Evolutionary conservation across 2,113 vertebrate genomes (phyloP).

Genomic region (Bubalus kerabau): DNA sequence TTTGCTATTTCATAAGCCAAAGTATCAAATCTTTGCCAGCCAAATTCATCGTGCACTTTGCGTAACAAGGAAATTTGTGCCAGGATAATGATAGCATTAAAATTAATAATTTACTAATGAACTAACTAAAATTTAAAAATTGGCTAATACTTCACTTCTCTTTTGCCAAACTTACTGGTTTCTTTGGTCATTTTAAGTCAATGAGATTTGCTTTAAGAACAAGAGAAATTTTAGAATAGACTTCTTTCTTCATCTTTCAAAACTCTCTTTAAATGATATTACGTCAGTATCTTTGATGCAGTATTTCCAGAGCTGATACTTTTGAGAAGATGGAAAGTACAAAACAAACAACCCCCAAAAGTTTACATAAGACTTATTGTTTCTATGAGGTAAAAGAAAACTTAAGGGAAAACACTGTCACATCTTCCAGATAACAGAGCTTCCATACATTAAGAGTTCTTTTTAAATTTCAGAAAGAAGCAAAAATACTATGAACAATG

Average conservation of each 20-base stretch:
- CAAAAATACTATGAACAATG: background rate
- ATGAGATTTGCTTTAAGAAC: background rate
- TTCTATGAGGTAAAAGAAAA: background rate
- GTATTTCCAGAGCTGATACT: background rate
- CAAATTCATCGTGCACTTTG: slow-evolving; percentile 54
- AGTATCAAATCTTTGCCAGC: slow-evolving; percentile 49
- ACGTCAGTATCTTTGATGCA: background rate
- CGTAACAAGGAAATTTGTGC: slow-evolving; percentile 30
- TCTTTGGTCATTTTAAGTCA: background rate
- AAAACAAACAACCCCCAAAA: background rate
- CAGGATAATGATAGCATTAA: background rate
- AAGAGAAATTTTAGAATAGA: background rate
- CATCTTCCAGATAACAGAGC: background rate
- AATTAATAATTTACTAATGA: background rate
- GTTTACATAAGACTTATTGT: background rate
- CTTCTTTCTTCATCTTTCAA: background rate
- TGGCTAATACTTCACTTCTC: background rate
- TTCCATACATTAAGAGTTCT: background rate
- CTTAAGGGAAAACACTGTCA: background rate
- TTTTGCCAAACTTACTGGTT: background rate
- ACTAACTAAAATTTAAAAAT: background rate
- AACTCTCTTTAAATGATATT: background rate
- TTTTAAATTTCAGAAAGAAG: background rate
- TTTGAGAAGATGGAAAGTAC: background rate
- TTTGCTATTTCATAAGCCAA: slow-evolving; percentile 54